A percentile compares a stretch with the other conserved stretches of the same genome.
These are phyloP conservation scores for Verasper variegatus DNA, from an alignment of 2,113 vertebrate species.

Conservation along the genomic window DNA sequence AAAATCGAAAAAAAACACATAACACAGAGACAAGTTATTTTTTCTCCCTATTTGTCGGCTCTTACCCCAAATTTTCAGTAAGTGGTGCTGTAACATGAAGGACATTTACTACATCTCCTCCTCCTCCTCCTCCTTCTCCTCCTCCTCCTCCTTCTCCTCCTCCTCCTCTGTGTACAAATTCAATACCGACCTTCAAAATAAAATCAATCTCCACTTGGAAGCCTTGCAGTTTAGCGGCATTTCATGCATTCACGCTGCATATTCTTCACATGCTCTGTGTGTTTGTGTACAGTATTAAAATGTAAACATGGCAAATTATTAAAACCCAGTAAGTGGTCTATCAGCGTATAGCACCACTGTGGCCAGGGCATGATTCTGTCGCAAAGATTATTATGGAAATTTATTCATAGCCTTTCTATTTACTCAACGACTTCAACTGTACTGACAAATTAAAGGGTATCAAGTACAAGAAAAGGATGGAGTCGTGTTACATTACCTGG, in stretches of 20 bases:
- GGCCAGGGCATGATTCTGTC: no score
- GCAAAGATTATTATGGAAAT: no score
- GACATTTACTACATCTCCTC: background rate
- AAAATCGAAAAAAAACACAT: background rate
- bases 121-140: background rate
- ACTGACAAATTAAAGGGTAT: constrained; percentile 20
- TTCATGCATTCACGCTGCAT: background rate
- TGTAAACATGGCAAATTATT: background rate
- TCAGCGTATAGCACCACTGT: no score
- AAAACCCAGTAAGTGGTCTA: background rate
- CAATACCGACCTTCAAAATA: background rate
- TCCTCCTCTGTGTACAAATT: background rate
- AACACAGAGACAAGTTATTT: background rate
- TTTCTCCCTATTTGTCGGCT: background rate
- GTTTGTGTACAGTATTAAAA: background rate
- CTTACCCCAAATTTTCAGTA: background rate
- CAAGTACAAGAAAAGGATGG: constrained; percentile 9
- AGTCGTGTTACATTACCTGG: constrained; percentile 27
- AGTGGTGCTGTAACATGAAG: background rate
- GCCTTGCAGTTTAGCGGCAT: background rate
- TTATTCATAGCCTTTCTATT: constrained; percentile 49
- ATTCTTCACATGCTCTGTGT: background rate
- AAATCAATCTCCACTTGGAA: background rate
- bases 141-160: background rate
- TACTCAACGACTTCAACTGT: constrained; percentile 41